These are phyloP conservation scores for Ophthalmotilapia sp. DNA, from an alignment of 2,113 vertebrate species.

Conservation along the genomic window DNA sequence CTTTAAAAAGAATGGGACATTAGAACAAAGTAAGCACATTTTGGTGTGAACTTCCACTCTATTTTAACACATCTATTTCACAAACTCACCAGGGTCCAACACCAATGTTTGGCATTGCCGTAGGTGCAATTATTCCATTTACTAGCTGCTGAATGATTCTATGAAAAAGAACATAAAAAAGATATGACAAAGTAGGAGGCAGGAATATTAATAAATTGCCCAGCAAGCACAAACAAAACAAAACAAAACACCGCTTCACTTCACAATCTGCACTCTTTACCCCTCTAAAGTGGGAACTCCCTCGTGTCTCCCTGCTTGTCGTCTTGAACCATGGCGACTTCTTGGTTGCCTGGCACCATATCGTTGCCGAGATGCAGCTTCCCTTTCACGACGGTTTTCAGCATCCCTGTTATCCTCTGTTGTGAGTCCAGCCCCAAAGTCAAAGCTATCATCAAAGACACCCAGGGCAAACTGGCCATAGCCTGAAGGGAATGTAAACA, in stretches of 20 bases:
- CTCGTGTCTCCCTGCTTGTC: constrained; percentile 84
- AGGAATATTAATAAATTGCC: background rate
- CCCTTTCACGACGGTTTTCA: constrained; percentile 82
- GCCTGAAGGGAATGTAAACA: constrained; percentile 85
- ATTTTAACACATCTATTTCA: background rate
- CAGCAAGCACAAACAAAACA: background rate
- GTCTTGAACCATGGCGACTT: constrained; percentile 80
- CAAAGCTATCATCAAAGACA: constrained; percentile 87
- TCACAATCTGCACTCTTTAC: constrained; percentile 58
- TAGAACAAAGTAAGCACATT: background rate
- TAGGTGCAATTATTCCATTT: constrained; percentile 91
- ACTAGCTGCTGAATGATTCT: constrained; percentile 96
- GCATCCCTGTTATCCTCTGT: constrained; percentile 80
- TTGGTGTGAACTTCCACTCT: background rate
- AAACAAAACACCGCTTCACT: background rate
- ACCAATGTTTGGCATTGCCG: constrained; percentile 90
- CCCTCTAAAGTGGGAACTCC: constrained; percentile 90
- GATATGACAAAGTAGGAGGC: background rate
- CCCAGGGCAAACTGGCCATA: constrained; percentile 89
- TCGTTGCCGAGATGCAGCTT: constrained; percentile 84
- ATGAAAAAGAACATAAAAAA: background rate
- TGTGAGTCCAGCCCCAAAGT: constrained; percentile 75
- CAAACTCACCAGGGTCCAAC: constrained; percentile 90
- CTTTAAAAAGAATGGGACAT: constrained; percentile 57
- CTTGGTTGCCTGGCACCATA: constrained; percentile 85